Percentiles rank a stretch among this genome's conserved stretches.
phyloP scores from a whole-genome alignment of 2,888 invertebrate species.

The Blastobasis lacticolella region DNA sequence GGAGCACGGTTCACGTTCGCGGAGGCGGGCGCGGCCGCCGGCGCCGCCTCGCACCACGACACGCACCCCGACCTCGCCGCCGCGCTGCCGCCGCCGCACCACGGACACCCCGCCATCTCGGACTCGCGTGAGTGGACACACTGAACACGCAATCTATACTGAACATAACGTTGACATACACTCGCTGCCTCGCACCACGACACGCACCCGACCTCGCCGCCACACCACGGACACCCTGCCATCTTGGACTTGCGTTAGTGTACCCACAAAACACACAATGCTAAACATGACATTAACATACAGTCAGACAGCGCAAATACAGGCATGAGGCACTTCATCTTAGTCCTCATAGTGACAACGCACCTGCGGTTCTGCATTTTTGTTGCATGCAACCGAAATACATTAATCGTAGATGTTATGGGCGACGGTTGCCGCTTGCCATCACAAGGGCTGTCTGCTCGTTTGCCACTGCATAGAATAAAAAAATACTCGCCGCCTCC shows the following conservation, averaged over 20 bases:
- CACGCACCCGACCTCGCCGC: conserved; percentile 79
- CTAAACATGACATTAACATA: too few species aligned
- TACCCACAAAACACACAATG: conserved; percentile 10
- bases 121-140: conserved; percentile 20
- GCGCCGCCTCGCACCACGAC: conserved; percentile 81
- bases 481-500: too few species aligned
- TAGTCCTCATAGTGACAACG: too few species aligned
- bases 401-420: too few species aligned
- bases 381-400: too few species aligned
- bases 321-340: too few species aligned
- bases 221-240: conserved; percentile 8
- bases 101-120: conserved; percentile 13
- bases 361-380: too few species aligned
- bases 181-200: conserved; percentile 80
- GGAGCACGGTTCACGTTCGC: conserved; percentile 65
- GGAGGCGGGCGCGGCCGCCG: conserved; percentile 79
- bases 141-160: neutral
- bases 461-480: too few species aligned
- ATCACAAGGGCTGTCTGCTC: too few species aligned
- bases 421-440: too few species aligned
- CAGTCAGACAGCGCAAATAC: too few species aligned
- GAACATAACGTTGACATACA: neutral
- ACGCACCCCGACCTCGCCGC: conserved; percentile 81
- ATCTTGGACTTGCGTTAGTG: conserved; percentile 17
- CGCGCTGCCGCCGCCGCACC: conserved; percentile 47